Percentiles rank a stretch among this genome's conserved stretches.
Conservation (phyloP, 2,797 vertebrate species). For the Falco biarmicus region DNA sequence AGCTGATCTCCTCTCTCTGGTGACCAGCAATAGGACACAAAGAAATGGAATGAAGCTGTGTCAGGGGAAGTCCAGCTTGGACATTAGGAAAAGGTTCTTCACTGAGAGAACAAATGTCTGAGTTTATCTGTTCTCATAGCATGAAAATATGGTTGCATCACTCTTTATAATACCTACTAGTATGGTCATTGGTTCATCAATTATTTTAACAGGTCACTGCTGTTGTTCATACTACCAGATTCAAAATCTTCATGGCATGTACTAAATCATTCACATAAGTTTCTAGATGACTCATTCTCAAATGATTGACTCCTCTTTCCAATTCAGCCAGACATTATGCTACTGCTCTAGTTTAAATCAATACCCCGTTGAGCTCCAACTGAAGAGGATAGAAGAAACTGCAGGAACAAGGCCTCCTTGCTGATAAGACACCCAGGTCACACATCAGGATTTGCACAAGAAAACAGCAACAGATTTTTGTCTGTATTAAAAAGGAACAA, state of each 20-base stretch:
- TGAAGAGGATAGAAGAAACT: not conserved
- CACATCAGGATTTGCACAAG: not conserved
- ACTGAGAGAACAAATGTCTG: not conserved
- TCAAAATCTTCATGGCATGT: slow-evolving; percentile 5
- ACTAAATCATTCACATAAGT: slow-evolving; percentile 2
- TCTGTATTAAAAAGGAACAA: not conserved
- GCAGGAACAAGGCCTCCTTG: not conserved
- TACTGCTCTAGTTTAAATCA: slow-evolving; percentile 18
- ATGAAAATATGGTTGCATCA: not conserved
- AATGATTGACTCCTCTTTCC: not conserved
- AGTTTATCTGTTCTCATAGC: slow-evolving; percentile 5
- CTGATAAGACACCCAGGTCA: not conserved
- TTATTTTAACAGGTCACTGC: slow-evolving; percentile 9
- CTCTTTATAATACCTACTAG: not conserved
- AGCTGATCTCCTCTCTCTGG: too few species aligned
- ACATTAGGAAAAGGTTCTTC: not conserved
- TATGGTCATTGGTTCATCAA: not conserved
- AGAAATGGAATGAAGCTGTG: too few species aligned
- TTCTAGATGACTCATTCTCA: slow-evolving; percentile 16
- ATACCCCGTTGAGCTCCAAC: not conserved
- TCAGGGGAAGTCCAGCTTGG: not conserved
- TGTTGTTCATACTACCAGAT: slow-evolving; percentile 1
- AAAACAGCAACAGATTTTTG: not conserved
- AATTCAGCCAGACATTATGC: not conserved
- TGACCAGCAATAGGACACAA: too few species aligned